phyloP scores from a whole-genome alignment of 2,888 invertebrate genomes.

The Eledone cirrhosa region DNA sequence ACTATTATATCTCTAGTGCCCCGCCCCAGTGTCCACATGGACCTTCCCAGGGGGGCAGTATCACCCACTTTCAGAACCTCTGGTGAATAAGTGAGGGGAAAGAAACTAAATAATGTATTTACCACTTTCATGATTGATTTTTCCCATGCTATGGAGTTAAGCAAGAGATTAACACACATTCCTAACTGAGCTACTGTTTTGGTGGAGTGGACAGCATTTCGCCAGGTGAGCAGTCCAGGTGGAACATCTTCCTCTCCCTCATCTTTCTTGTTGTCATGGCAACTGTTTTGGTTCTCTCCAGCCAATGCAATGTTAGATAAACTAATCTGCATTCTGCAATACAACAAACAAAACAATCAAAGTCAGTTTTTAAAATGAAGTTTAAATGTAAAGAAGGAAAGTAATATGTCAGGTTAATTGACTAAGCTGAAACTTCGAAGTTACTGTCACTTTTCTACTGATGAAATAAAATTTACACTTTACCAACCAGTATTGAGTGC shows the following conservation, averaged over 20 bases:
- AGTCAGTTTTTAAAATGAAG: neutral
- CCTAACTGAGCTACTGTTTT: slow-evolving; percentile 89
- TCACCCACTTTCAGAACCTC: too few species aligned
- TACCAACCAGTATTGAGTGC: too few species aligned
- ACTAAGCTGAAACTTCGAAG: too few species aligned
- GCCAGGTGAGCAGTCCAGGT: slow-evolving; percentile 80
- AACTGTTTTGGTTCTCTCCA: slow-evolving; percentile 26
- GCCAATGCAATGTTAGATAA: slow-evolving; percentile 47
- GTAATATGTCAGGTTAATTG: too few species aligned
- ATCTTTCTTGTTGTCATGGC: slow-evolving; percentile 30
- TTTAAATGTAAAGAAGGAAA: too few species aligned
- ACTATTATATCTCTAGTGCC: too few species aligned
- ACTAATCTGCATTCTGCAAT: slow-evolving; percentile 55
- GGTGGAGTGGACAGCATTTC: slow-evolving; percentile 85
- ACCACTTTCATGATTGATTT: slow-evolving; percentile 99
- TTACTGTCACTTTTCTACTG: too few species aligned
- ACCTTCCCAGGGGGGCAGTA: too few species aligned
- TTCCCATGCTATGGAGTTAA: slow-evolving; percentile 95
- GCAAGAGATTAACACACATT: slow-evolving; percentile 87
- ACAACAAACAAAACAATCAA: neutral
- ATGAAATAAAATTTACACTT: too few species aligned
- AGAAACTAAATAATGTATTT: too few species aligned
- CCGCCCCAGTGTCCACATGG: too few species aligned
- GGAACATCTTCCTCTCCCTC: slow-evolving; percentile 69
- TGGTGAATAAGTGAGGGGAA: too few species aligned